Evolutionary conservation across 2,888 invertebrate genomes (phyloP).

Genomic region (Sesia apiformis): DNA sequence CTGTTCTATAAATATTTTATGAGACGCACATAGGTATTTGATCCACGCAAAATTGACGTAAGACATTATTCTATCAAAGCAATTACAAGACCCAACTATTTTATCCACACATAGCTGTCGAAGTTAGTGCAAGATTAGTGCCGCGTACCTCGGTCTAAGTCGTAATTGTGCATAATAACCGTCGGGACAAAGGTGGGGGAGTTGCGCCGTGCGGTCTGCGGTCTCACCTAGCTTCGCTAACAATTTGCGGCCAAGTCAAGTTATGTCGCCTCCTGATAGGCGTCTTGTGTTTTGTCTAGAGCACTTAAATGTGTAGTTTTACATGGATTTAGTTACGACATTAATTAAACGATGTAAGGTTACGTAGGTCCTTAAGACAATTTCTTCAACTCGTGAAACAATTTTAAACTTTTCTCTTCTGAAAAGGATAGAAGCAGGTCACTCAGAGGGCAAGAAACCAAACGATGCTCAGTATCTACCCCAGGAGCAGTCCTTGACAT

Average conservation of each 20-base stretch:
- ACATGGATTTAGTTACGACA: background rate
- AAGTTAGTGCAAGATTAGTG: slow-evolving; percentile 56
- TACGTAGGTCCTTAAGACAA: background rate
- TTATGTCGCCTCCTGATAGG: slow-evolving; percentile 32
- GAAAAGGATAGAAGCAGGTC: too few relatives aligned
- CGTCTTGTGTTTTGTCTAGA: slow-evolving; percentile 3
- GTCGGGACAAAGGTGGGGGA: slow-evolving; percentile 41
- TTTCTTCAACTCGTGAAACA: background rate
- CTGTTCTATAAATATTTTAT: too few relatives aligned
- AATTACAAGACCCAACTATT: slow-evolving; percentile 38
- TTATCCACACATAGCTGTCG: slow-evolving; percentile 21
- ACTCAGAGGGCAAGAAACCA: too few relatives aligned
- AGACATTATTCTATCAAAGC: background rate
- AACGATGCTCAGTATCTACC: too few relatives aligned
- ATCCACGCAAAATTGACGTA: background rate
- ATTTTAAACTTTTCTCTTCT: background rate
- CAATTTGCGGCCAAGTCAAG: slow-evolving; percentile 51
- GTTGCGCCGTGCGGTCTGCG: slow-evolving; percentile 37
- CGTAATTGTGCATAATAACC: slow-evolving; percentile 64
- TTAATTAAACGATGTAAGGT: background rate
- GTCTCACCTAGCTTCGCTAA: slow-evolving; percentile 40
- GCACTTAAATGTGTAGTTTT: slow-evolving; percentile 10
- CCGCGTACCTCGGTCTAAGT: slow-evolving; percentile 43
- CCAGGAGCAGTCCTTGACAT: too few relatives aligned
- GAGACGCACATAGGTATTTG: too few relatives aligned